Evolutionary conservation across 2,888 invertebrate species (phyloP), one percentile per base, ranked within the genome.

Genomic region (Apeira syringaria): DNA sequence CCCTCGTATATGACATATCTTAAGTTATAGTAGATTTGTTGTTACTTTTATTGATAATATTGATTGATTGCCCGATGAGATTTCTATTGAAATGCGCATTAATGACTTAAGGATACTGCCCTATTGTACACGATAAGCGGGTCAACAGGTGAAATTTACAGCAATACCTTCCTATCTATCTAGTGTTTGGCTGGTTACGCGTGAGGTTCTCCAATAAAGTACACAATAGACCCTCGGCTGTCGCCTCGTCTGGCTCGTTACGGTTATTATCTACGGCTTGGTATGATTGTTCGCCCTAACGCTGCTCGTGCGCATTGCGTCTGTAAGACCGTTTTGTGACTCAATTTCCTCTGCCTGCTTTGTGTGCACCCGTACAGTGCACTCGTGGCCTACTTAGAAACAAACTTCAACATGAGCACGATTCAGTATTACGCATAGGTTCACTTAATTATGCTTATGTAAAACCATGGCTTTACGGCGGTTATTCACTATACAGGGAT

Each of bases 221-320:
- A 72, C 68, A 82, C 79, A 83, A 82, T 79, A 68, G 71, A 7
- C 70, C 61, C 20, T 20, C 31, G 32, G 11, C 24, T 26, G 15
- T 26, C 24, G 20, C 20, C 5, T 17, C 38, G 42, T 32, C 41
- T 35, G 29, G 40, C 53, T 77, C 75, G 81, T 79, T 75, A 84
- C 78, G 81, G 73, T 73, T 74, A 79, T 82, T 81, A 80, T 73
- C 64, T 67, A 20, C 42, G 42, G 36, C 36, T 24, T 68, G 65
- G 59, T 24, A 30, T 76, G 65, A 81, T 83, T 81, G 83, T 82
- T 78, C 71, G 74, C 64, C 53, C 53, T 65, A 59, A 61, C 66
- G 58, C 72, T 74, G 75, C 74, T 63, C 68, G 67, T 72, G 75
- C 73, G 70, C 73, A 65, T 55, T 58, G 56, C 68, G 61, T 66